Base-by-base conservation (phyloP, 1,140 invertebrate species). In the Papilio xuthus region DNA sequence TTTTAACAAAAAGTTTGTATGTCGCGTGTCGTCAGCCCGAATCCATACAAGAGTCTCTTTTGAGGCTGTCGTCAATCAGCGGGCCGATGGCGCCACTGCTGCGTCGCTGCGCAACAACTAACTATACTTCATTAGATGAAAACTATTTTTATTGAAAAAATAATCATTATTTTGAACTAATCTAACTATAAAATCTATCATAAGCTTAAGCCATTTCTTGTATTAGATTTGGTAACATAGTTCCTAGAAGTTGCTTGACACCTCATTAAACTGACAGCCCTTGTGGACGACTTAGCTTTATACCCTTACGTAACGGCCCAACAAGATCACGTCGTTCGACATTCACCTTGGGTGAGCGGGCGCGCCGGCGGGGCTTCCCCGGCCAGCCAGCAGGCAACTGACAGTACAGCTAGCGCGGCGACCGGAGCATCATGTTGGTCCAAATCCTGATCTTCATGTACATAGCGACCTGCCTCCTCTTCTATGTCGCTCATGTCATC, bases 391-490 rank as follows among this genome's bases (percentile, higher is more conserved):
- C 69, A 44, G 42, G 8, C 6, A n/a, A 23, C 15, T 23, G 12
- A 26, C 83, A 85, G 84, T 85, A 60, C 78, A 78, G 79, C 60
- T 70, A 56, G 60, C 73, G 47, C 78, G 71, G 73, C 75, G 42
- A 79, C 77, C 76, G 13, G 44, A 79, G 23, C 85, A 90, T 81
- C 87, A 94, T 94, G 94, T 85, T 94, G 82, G 90, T 94, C 37
- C 94, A 94, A 78, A 93, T 94, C 23, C 87, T 94, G 1, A 93
- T 94, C 71, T 93, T 94, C 86, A 92, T 94, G 87, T 94, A 94
- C 85, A 92, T 94, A 53, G 91, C 88, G 60, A 93, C 93, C 15
- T 94, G 92, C 82, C 85, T 94, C 32, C 78, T 94, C 32, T 92
- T 94, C 82, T 94, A 94, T 79, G 90, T 94, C 28, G 92, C 92